phyloP scores from a whole-genome alignment of 2,888 invertebrate species.

The Protodeltote pygarga region DNA sequence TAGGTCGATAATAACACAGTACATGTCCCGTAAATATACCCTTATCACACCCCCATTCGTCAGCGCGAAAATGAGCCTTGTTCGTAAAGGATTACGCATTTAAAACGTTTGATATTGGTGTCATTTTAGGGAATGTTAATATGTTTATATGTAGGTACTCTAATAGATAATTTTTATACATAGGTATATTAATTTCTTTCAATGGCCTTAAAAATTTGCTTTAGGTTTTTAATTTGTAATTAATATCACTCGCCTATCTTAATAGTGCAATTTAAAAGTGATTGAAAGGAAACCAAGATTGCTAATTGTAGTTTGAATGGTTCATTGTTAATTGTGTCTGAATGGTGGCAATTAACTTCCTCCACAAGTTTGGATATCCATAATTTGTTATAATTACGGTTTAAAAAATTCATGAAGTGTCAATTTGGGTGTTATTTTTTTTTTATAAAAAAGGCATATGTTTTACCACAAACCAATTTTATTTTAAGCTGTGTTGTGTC shows the following conservation, averaged over 20 bases:
- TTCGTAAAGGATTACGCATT: too few relatives aligned
- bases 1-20: conserved; percentile 61
- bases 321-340: conserved; percentile 4
- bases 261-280: neutral
- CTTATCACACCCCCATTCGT: conserved; percentile 33
- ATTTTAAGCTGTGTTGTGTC: too few relatives aligned
- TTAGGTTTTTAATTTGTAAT: neutral
- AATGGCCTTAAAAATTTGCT: neutral
- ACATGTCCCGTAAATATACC: conserved; percentile 41
- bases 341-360: neutral
- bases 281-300: neutral
- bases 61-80: too few relatives aligned
- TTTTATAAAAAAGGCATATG: too few relatives aligned
- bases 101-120: too few relatives aligned
- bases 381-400: neutral
- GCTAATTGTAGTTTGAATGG: neutral
- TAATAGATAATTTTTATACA: too few relatives aligned
- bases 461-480: too few relatives aligned
- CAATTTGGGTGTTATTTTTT: too few relatives aligned
- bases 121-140: too few relatives aligned
- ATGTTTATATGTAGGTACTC: too few relatives aligned
- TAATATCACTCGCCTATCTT: neutral
- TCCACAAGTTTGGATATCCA: too few relatives aligned
- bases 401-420: neutral
- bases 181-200: too few relatives aligned